phyloP scores from a whole-genome alignment of 1,140 invertebrate genomes.

The Heliconius eleuchia region DNA sequence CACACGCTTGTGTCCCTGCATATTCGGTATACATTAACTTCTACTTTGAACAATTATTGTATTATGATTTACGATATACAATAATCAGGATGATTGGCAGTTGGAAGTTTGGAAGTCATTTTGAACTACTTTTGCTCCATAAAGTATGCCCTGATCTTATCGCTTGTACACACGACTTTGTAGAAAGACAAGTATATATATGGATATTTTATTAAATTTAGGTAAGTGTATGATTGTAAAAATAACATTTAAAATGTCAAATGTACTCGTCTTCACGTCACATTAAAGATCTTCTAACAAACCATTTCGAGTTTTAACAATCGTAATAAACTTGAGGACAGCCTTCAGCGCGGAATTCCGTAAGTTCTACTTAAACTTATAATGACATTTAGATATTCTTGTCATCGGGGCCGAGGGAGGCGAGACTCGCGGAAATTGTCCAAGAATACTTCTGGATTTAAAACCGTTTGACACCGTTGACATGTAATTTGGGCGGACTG shows the following conservation, averaged over 20 bases:
- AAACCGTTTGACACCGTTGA: constrained; percentile 72
- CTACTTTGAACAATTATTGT: no score
- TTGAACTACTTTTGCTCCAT: no score
- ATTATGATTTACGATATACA: no score
- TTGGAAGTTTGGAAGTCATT: no score
- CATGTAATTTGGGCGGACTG: constrained; percentile 68
- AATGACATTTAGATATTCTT: constrained; percentile 79
- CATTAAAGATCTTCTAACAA: constrained; percentile 28
- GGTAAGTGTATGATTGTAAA: not conserved
- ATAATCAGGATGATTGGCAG: no score
- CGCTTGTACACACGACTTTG: no score
- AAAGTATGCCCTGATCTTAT: no score
- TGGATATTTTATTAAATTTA: no score
- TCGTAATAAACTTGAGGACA: constrained; percentile 59
- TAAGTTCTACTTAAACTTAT: constrained; percentile 70
- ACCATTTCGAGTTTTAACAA: constrained; percentile 46
- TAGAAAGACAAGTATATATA: no score
- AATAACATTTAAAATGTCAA: not conserved
- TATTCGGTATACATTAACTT: no score
- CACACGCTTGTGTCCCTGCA: no score
- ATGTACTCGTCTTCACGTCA: constrained; percentile 5
- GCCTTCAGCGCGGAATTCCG: constrained; percentile 57
- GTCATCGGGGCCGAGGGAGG: constrained; percentile 53
- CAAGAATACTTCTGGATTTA: constrained; percentile 71
- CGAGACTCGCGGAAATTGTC: constrained; percentile 55